phyloP scores from a whole-genome alignment of 2,113 vertebrate species.

The Tyto alba region DNA sequence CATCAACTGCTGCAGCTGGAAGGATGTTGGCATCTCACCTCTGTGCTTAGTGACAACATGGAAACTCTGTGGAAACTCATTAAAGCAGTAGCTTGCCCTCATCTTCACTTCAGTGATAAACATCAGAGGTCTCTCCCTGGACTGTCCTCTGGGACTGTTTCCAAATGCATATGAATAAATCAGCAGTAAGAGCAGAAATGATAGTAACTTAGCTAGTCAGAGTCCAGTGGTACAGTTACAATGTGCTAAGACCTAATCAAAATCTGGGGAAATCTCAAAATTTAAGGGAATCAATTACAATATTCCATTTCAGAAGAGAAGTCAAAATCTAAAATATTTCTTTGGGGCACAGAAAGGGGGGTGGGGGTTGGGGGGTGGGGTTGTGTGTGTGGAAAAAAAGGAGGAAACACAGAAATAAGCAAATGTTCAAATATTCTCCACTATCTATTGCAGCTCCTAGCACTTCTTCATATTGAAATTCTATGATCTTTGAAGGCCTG shows the following conservation, averaged over 20 bases:
- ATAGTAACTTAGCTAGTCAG: not conserved
- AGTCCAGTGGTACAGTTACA: not conserved
- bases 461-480: not conserved
- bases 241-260: not conserved
- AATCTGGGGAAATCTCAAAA: not conserved
- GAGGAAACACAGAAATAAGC: not conserved
- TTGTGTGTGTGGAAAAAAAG: no score
- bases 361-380: no score
- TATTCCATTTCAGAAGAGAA: not conserved
- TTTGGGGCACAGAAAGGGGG: not conserved
- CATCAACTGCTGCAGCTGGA: not conserved
- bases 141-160: not conserved
- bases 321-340: not conserved
- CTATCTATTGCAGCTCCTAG: not conserved
- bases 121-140: not conserved
- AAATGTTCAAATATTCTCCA: not conserved
- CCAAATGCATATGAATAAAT: not conserved
- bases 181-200: not conserved
- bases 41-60: not conserved
- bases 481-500: not conserved
- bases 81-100: not conserved
- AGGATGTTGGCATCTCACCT: not conserved
- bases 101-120: not conserved
- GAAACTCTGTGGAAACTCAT: not conserved
- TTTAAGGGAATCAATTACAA: not conserved